phyloP scores from a whole-genome alignment of 2,888 invertebrate genomes.

The Melanargia galathea region DNA sequence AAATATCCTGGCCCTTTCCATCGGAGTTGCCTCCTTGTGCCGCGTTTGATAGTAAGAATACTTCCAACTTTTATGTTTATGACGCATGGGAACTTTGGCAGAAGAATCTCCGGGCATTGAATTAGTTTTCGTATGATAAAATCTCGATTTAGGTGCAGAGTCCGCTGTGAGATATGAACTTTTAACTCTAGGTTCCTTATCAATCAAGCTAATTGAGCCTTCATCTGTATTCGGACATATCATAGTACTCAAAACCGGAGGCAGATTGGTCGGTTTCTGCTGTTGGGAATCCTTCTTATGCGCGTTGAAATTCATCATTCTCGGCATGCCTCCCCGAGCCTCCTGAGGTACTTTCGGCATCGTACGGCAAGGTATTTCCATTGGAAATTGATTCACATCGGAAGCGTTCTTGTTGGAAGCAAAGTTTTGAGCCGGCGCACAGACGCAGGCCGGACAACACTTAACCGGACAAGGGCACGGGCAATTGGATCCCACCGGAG shows the following conservation, averaged over 20 bases:
- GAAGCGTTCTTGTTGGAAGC: neutral
- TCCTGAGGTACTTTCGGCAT: constrained; percentile 13
- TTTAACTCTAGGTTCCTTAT: constrained; percentile 11
- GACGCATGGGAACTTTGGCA: neutral
- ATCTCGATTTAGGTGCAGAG: neutral
- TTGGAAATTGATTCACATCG: constrained; percentile 10
- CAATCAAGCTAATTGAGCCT: neutral
- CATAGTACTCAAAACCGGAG: constrained; percentile 21
- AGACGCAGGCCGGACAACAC: constrained; percentile 35
- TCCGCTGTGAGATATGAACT: constrained; percentile 8
- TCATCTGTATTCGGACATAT: neutral
- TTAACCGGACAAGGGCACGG: constrained; percentile 45
- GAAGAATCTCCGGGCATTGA: neutral
- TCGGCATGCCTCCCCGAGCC: constrained; percentile 45
- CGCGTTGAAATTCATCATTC: constrained; percentile 51
- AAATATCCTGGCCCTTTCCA: neutral
- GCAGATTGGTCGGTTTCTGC: constrained; percentile 5
- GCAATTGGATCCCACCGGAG: constrained; percentile 46
- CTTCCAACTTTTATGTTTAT: constrained; percentile 10
- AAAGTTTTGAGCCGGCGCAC: constrained; percentile 18
- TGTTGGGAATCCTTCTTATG: constrained; percentile 15
- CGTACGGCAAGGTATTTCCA: constrained; percentile 26
- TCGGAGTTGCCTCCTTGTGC: constrained; percentile 34
- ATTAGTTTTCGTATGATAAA: constrained; percentile 18
- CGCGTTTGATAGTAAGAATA: constrained; percentile 31